phyloP scores from a whole-genome alignment of 2,888 invertebrate species.

The Merodon equestris region DNA sequence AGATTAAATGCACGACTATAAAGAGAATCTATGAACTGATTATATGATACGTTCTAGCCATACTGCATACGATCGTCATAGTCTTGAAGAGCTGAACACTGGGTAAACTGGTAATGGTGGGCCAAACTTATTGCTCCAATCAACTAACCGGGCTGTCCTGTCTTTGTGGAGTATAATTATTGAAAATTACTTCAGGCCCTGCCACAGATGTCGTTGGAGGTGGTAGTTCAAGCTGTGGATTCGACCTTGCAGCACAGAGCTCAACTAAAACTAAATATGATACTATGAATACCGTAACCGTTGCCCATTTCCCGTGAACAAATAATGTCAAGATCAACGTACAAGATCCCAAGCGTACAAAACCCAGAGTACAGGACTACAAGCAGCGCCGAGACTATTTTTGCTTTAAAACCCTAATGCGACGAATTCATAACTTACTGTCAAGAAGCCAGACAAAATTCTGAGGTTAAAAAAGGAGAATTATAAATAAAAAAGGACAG shows the following conservation, averaged over 20 bases:
- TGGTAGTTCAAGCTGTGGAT: slow-evolving; percentile 81
- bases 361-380: no score
- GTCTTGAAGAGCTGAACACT: no score
- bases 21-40: slow-evolving; percentile 74
- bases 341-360: slow-evolving; percentile 45
- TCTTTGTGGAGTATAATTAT: slow-evolving; percentile 73
- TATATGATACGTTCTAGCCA: slow-evolving; percentile 46
- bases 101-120: slow-evolving; percentile 77
- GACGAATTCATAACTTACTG: slow-evolving; percentile 55
- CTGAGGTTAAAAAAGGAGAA: no score
- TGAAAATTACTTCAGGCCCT: slow-evolving; percentile 74
- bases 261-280: slow-evolving; percentile 36
- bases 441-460: slow-evolving; percentile 16
- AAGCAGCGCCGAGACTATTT: slow-evolving; percentile 11
- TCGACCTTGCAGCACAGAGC: slow-evolving; percentile 54
- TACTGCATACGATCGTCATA: slow-evolving; percentile 75
- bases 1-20: slow-evolving; percentile 71
- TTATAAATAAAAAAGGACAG: no score
- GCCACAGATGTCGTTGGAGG: slow-evolving; percentile 78
- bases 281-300: slow-evolving; percentile 69
- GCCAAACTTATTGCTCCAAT: slow-evolving; percentile 77
- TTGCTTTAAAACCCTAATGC: slow-evolving; percentile 51
- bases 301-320: slow-evolving; percentile 14
- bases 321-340: slow-evolving; percentile 59
- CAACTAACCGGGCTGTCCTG: slow-evolving; percentile 71